These are phyloP conservation scores for Brachionus manjavacas DNA, from an alignment of 1,140 invertebrate genomes.

Conservation along the genomic window DNA sequence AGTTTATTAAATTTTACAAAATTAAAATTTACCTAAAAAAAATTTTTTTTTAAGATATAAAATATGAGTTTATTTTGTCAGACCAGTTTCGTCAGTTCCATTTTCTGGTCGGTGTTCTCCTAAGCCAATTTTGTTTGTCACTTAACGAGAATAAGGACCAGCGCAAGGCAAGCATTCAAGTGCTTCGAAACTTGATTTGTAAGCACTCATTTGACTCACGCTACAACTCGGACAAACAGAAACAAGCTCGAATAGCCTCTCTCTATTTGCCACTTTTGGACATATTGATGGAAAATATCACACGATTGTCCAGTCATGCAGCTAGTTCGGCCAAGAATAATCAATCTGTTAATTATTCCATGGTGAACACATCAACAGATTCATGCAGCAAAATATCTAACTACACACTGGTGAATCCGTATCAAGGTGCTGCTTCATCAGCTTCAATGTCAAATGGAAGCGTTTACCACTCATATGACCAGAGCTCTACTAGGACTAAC, in stretches of 20 bases:
- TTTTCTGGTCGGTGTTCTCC: conserved; percentile 74
- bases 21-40: no score
- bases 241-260: conserved; percentile 76
- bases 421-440: conserved; percentile 15
- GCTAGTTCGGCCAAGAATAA: neutral
- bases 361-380: conserved; percentile 30
- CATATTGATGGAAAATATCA: conserved; percentile 75
- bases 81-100: conserved; percentile 82
- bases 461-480: conserved; percentile 12
- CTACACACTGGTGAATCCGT: neutral
- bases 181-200: conserved; percentile 76
- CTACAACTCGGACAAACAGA: conserved; percentile 68
- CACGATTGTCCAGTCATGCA: conserved; percentile 56
- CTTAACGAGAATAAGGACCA: conserved; percentile 76
- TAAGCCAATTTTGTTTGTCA: conserved; percentile 69
- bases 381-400: conserved; percentile 42
- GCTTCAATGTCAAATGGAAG: conserved; percentile 38
- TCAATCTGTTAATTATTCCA: conserved; percentile 43
- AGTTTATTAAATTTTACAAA: no score
- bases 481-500: neutral
- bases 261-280: conserved; percentile 83
- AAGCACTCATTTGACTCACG: conserved; percentile 90
- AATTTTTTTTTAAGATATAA: conserved; percentile 47
- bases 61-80: conserved; percentile 62
- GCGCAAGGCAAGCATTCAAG: conserved; percentile 69